Base-by-base conservation (phyloP, 2,888 invertebrate species). In the Caenorhabditis sp. region DNA sequence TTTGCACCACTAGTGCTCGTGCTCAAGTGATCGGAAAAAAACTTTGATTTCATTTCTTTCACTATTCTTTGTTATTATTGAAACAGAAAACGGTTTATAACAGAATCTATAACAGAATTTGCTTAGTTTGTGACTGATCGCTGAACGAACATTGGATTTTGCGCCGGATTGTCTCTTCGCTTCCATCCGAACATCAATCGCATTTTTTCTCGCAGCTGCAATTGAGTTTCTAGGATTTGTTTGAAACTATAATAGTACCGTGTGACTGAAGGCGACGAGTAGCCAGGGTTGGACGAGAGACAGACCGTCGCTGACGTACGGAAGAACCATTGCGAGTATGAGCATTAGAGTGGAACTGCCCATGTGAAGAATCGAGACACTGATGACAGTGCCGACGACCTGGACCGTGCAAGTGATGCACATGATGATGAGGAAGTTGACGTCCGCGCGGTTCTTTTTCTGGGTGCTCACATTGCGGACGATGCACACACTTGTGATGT, bases 241-340 rank as follows among this genome's bases (percentile, higher is more conserved):
- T 22, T 48, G 48, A 48, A 27, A 48, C 48, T 22, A 45, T 45
- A 6, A 22, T 45, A 2, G 2, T 15, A 50, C 61, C 15, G 50
- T n/a, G 20, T 20, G 7, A 50, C 61, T 61, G 41, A 61, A 61
- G 8, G 30, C 11, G 2, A 55, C 20, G 24, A 63, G 20, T 5
- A 63, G 8, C 53, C 53, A 63, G 2, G 63, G 63, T 26, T 63
- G 63, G 2, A 53, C 22, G n/a, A 63, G 27, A 45, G 32, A 17
- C 15, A 63, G 7, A 17, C 45, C 58, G 20, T 68, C 68, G 17
- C 58, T 68, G 35, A 58, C 58, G n/a, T 32, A 58, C 11, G 68
- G 68, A 8, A 58, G 50, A 8, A 24, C 24, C 2, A 15, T 9
- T 9, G n/a, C 48, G 7, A 56, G 39, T 0, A 56, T 6, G 13